Evolutionary conservation across 2,113 vertebrate genomes (phyloP).

Genomic region (Emydura subglobosa): DNA sequence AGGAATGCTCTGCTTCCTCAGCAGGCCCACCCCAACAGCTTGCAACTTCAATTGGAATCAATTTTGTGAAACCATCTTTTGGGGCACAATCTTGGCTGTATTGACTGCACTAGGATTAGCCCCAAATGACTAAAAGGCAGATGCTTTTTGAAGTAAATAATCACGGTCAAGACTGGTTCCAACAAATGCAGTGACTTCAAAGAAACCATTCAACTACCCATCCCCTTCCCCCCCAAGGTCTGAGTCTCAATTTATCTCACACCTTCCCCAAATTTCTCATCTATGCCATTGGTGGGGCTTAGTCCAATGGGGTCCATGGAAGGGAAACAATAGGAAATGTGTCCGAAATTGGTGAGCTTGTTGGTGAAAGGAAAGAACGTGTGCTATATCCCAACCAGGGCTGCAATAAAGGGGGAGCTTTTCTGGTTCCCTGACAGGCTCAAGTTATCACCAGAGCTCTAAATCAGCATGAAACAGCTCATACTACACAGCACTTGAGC

Average conservation of each 20-base stretch:
- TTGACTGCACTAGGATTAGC: not conserved
- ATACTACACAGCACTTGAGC: not conserved
- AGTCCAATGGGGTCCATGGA: not conserved
- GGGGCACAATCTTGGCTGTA: not conserved
- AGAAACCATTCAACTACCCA: not conserved
- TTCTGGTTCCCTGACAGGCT: not conserved
- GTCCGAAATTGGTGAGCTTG: not conserved
- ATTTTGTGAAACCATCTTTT: not conserved
- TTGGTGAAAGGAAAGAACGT: not conserved
- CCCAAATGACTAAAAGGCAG: not conserved
- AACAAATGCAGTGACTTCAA: not conserved
- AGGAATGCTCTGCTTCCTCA: not conserved
- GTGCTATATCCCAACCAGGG: not conserved
- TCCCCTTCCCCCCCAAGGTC: not conserved
- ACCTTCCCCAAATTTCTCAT: constrained; percentile 43
- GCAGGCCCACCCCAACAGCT: not conserved
- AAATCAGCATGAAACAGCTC: not conserved
- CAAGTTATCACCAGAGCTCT: not conserved
- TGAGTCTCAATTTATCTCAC: not conserved
- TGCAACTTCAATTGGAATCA: rapidly evolving
- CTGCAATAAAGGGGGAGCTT: rapidly evolving
- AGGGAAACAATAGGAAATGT: not conserved
- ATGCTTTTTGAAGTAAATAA: not conserved
- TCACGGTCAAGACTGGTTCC: not conserved
- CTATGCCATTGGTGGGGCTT: constrained; percentile 57